Evolutionary conservation across 2,888 invertebrate species (phyloP), one percentile per base, ranked within the genome.

Genomic region (Catocala sponsa): DNA sequence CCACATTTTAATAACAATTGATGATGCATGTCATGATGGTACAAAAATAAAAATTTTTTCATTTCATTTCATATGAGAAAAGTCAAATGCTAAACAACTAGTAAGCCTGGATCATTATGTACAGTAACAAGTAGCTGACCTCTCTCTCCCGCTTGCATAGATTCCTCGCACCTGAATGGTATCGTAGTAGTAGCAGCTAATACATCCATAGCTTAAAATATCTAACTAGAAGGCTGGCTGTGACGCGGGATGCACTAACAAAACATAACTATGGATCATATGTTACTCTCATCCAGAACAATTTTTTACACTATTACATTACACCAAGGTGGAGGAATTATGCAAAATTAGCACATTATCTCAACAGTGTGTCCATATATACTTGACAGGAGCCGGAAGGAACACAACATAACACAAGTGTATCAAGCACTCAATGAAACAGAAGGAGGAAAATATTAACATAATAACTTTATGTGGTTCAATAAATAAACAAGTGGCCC

Each of bases 281-380:
- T 83, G 87, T 84, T 80, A 84, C 85, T 83, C 81, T 82, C 82
- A 88, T 91, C 92, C 92, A 92, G 92, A 93, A 93, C 92, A 91
- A 92, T 92, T 92, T 92, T 91, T 86, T 65, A 76, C 61, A 73
- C 58, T 58, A 63, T 73, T 63, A 64, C 75, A 74, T 80, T 71
- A 76, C 70, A 73, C 78, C 76, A 77, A 79, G 83, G 73, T 75
- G 76, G 84, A 85, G 83, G 84, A 85, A 85, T 82, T 84, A 86
- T 84, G 86, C 86, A 81, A 63, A 49, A 59, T 67, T 10, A 53
- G 70, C 60, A 62, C 55, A 57, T 55, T 78, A 70, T 59, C 63
- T 59, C 58, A 55, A 58, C 52, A 43, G 32, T 55, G 35, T 52
- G 54, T 51, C 41, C 49, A 10, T 47, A n/a, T 50, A 59, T 48